Evolutionary conservation across 2,797 vertebrate genomes (phyloP).

Genomic region (Agapornis canus): DNA sequence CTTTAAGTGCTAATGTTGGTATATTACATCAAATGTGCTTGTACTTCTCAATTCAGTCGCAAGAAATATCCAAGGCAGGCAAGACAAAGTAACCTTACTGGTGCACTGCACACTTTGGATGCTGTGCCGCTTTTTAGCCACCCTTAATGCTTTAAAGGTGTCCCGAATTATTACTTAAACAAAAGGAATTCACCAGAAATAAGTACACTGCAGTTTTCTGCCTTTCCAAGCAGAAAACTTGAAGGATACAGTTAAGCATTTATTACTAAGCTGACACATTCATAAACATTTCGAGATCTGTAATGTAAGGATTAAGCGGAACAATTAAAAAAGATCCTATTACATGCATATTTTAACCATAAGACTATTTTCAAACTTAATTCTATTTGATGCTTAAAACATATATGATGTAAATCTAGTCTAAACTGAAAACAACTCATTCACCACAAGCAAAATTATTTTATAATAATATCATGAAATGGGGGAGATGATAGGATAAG

Average conservation of each 20-base stretch:
- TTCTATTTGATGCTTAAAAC: background rate
- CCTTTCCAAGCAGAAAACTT: background rate
- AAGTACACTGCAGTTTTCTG: background rate
- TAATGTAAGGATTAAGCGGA: background rate
- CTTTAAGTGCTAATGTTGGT: background rate
- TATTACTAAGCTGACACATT: background rate
- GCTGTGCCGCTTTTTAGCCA: constrained; percentile 59
- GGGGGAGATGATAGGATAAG: background rate
- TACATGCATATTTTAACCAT: background rate
- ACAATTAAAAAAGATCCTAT: background rate
- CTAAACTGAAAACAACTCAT: background rate
- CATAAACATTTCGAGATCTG: background rate
- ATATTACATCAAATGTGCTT: constrained; percentile 54
- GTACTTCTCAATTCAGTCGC: background rate
- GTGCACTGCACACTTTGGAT: background rate
- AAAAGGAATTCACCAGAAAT: background rate
- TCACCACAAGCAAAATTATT: background rate
- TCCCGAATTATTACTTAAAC: background rate
- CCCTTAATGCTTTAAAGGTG: constrained; percentile 58
- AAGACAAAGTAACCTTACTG: constrained; percentile 60
- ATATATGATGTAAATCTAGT: background rate
- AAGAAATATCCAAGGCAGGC: constrained; percentile 18
- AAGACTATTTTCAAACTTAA: background rate
- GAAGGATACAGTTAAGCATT: background rate
- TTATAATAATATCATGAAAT: background rate